Evolutionary conservation across 2,888 invertebrate genomes (phyloP).

Genomic region (Syritta pipiens): DNA sequence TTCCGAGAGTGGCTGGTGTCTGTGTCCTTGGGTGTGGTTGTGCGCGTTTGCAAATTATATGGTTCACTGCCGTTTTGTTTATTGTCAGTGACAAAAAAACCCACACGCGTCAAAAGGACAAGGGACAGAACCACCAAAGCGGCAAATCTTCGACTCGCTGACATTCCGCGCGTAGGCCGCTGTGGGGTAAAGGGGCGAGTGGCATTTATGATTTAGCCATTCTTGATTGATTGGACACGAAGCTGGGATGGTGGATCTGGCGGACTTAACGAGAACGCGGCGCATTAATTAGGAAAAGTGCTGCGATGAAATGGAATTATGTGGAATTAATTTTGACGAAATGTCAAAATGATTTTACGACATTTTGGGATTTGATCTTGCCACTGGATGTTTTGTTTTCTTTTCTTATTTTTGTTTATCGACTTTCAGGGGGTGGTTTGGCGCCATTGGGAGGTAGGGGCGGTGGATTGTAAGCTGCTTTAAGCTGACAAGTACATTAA

Average conservation of each 20-base stretch:
- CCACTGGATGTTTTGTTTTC: too few species aligned
- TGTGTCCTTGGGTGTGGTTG: not conserved
- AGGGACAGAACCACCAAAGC: not conserved
- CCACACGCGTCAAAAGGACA: slow-evolving; percentile 5
- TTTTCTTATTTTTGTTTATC: too few species aligned
- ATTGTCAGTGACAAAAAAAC: not conserved
- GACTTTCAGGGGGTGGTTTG: too few species aligned
- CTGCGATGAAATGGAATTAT: slow-evolving; percentile 4
- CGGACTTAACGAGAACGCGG: slow-evolving; percentile 6
- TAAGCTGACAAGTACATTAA: too few species aligned
- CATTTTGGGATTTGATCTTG: not conserved
- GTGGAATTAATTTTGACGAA: not conserved
- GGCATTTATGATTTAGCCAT: slow-evolving; percentile 5
- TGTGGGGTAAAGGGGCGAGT: not conserved
- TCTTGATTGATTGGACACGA: slow-evolving; percentile 33
- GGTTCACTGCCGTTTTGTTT: slow-evolving; percentile 14
- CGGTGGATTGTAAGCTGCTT: too few species aligned
- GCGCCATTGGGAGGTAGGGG: too few species aligned
- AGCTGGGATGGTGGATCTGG: slow-evolving; percentile 1
- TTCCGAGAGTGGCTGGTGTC: not conserved
- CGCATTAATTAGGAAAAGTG: slow-evolving; percentile 20
- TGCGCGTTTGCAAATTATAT: slow-evolving; percentile 6
- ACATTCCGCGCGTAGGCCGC: not conserved
- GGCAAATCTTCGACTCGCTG: slow-evolving; percentile 5
- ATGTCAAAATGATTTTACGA: slow-evolving; percentile 7